Evolutionary conservation across 2,888 invertebrate genomes (phyloP), one percentile per base, ranked within the genome.

Genomic region (Drosophila picticornis): DNA sequence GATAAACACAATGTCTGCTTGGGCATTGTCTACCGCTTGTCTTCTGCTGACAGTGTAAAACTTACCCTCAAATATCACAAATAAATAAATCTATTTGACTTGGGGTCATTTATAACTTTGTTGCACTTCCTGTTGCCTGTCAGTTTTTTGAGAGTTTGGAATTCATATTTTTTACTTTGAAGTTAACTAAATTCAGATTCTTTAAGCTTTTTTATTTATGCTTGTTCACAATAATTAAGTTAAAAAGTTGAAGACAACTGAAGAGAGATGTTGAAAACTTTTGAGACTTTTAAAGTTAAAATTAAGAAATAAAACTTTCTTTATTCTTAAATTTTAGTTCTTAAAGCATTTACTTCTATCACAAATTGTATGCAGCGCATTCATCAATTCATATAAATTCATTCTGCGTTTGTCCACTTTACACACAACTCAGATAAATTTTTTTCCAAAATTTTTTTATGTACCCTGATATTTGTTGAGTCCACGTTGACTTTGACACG

Each of bases 401-500:
- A 25, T n/a, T 13, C 4, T 22, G 16, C 5, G 57, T 22, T 6
- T 38, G 27, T 52, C 19, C 51, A 56, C 27, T 62, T 68, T 72
- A 34, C 65, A 62, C 40, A 40, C 60, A 52, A 52, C 40, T 64
- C 61, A 52, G 68, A 58, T 61, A 58, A 61, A 67, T 57, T 22
- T 59, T 50, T 50, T 63, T 60, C 36, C 48, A 27, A 68, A 46
- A 67, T 64, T 57, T 69, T 56, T 62, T 59, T 56, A 55, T 66
- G 4, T 6, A 40, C 51, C 0, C 4, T 25, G 34, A 53, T 82
- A 72, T 84, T 82, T 84, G 77, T 52, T n/a, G 77, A 66, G 75
- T 73, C 66, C 63, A 72, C 71, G 68, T 71, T 80, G 71, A 71
- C 73, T 76, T 85, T 69, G 69, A 85, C 76, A 70, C 65, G 78